Conservation (phyloP, 2,888 invertebrate genomes). For the Patella ulyssiponensis region DNA sequence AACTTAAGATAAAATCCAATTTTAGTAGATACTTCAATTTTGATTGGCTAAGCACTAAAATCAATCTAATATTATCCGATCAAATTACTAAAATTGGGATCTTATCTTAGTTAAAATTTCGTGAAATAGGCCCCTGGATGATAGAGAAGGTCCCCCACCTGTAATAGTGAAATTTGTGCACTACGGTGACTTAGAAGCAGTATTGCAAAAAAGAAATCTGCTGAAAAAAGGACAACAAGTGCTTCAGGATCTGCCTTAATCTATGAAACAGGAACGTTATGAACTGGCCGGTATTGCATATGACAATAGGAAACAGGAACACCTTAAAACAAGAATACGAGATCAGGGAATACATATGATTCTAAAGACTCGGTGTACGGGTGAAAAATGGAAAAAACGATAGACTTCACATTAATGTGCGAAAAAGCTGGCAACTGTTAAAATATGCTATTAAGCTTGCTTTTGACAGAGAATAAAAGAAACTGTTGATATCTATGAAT, state of each 20-base stretch:
- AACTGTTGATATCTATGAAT: too few relatives aligned
- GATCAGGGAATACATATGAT: not conserved
- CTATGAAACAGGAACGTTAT: not conserved
- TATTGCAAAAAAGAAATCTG: not conserved
- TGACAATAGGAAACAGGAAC: not conserved
- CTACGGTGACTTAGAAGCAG: not conserved
- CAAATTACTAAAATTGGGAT: too few relatives aligned
- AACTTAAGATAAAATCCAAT: too few relatives aligned
- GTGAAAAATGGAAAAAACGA: not conserved
- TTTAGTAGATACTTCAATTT: too few relatives aligned
- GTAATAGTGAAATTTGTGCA: constrained; percentile 2
- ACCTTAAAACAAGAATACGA: not conserved
- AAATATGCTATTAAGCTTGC: too few relatives aligned
- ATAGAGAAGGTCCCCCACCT: not conserved
- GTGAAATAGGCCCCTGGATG: too few relatives aligned
- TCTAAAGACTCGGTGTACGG: not conserved
- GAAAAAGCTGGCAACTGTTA: too few relatives aligned
- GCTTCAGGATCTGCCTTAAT: not conserved
- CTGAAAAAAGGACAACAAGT: not conserved
- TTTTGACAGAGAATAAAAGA: too few relatives aligned
- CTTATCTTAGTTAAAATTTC: too few relatives aligned
- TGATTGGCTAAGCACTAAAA: too few relatives aligned
- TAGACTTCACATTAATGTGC: too few relatives aligned
- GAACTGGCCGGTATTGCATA: not conserved
- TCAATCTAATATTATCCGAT: too few relatives aligned